phyloP scores from a whole-genome alignment of 64 coral and sea anemone genomes.

The Pocillopora damicornis region DNA sequence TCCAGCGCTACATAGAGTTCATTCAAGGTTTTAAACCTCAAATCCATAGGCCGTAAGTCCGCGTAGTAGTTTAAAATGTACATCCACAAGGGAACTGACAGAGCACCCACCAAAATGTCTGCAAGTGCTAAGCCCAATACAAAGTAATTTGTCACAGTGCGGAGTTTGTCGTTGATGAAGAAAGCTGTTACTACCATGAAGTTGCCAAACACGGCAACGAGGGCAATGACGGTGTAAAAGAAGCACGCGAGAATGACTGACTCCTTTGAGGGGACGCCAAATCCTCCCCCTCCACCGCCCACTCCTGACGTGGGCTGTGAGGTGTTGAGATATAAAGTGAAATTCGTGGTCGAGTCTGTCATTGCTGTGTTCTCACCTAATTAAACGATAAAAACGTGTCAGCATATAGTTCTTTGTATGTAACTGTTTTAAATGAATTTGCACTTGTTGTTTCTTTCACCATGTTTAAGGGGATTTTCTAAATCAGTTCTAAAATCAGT shows the following conservation, averaged over 20 bases:
- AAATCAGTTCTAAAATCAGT: no score
- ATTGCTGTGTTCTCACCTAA: neutral
- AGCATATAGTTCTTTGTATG: neutral
- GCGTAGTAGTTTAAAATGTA: conserved; percentile 36
- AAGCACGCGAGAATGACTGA: conserved; percentile 47
- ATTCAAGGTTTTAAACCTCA: neutral
- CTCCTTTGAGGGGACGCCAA: conserved; percentile 15
- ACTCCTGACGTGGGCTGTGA: neutral
- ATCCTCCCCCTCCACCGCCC: neutral
- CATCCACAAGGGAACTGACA: conserved; percentile 85
- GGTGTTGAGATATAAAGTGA: neutral
- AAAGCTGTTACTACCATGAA: conserved; percentile 71
- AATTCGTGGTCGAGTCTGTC: neutral
- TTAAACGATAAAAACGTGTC: neutral
- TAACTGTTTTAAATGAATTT: neutral
- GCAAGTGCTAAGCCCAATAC: conserved; percentile 75
- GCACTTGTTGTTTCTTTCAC: neutral
- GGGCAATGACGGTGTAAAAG: conserved; percentile 62
- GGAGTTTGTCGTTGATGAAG: conserved; percentile 80
- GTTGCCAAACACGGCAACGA: conserved; percentile 75
- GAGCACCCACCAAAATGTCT: conserved; percentile 77
- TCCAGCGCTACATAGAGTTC: conserved; percentile 2
- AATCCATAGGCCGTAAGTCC: no score
- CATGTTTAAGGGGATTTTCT: no score
- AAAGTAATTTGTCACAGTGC: conserved; percentile 74